Evolutionary conservation across 2,888 invertebrate genomes (phyloP).

Genomic region (Pemphredon lugubris): DNA sequence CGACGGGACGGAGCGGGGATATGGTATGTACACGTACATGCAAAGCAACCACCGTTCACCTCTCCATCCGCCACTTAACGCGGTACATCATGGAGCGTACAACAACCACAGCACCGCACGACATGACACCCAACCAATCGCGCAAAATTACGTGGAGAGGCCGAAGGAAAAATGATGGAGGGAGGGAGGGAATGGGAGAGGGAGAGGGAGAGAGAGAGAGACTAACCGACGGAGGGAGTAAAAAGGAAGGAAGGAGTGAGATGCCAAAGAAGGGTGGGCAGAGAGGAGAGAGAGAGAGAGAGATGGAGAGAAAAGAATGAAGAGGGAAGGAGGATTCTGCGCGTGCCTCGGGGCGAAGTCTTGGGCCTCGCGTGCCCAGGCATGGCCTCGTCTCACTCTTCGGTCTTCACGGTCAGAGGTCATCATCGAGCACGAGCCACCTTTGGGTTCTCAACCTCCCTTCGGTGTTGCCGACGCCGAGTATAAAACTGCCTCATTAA

Average conservation of each 20-base stretch:
- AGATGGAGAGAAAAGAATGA: slow-evolving; percentile 7
- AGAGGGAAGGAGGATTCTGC: slow-evolving; percentile 64
- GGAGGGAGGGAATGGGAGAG: slow-evolving; percentile 12
- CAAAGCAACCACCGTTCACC: slow-evolving; percentile 59
- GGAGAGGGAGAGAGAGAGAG: slow-evolving; percentile 41
- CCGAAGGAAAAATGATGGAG: slow-evolving; percentile 27
- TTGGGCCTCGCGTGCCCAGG: slow-evolving; percentile 78
- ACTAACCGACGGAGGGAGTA: slow-evolving; percentile 17
- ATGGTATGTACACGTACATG: slow-evolving; percentile 35
- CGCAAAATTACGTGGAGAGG: slow-evolving; percentile 66
- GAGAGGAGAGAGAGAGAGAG: slow-evolving; percentile 1
- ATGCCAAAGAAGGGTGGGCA: neutral
- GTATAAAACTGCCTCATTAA: slow-evolving; percentile 60
- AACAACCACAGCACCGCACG: too few relatives aligned
- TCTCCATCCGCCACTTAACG: slow-evolving; percentile 61
- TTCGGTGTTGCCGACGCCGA: slow-evolving; percentile 44
- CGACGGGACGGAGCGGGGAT: too few relatives aligned
- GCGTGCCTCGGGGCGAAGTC: slow-evolving; percentile 78
- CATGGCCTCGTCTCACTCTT: slow-evolving; percentile 75
- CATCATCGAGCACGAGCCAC: slow-evolving; percentile 80
- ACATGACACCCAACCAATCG: slow-evolving; percentile 73
- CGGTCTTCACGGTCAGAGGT: slow-evolving; percentile 79
- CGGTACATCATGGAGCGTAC: too few relatives aligned
- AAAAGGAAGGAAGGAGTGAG: slow-evolving; percentile 13
- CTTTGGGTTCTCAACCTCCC: slow-evolving; percentile 76